A percentile compares a stretch with the other conserved stretches of the same genome.
These are phyloP conservation scores for Macrosiphum euphorbiae DNA, from an alignment of 2,888 invertebrate genomes.

Conservation along the genomic window DNA sequence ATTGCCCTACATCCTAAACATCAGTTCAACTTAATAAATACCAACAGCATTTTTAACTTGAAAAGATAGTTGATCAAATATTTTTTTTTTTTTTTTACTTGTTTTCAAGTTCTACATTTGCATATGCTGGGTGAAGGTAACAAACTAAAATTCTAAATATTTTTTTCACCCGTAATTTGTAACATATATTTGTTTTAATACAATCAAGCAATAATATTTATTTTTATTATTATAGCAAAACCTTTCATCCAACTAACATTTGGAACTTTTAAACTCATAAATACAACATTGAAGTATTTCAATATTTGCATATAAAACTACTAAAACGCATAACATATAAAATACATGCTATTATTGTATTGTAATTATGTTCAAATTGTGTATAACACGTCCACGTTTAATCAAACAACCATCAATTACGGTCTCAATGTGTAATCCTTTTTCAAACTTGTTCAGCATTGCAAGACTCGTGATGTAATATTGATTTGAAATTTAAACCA, in stretches of 20 bases:
- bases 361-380: not conserved
- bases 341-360: not conserved
- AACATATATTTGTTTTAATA: not conserved
- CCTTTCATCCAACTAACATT: not conserved
- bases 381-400: not conserved
- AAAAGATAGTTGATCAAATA: not conserved
- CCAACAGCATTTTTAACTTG: not conserved
- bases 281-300: not conserved
- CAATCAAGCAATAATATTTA: not conserved
- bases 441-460: not conserved
- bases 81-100: not conserved
- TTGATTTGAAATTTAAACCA: slow-evolving; percentile 1
- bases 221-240: not conserved
- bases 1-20: slow-evolving; percentile 39
- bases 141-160: not conserved
- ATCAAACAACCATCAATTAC: not conserved
- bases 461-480: not conserved
- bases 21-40: slow-evolving; percentile 26
- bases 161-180: not conserved
- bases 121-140: not conserved
- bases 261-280: not conserved
- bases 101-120: not conserved
- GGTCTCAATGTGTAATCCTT: not conserved
- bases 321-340: not conserved
- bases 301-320: not conserved